Evolutionary conservation across 1,140 invertebrate species (phyloP).

Genomic region (Apis dorsata): DNA sequence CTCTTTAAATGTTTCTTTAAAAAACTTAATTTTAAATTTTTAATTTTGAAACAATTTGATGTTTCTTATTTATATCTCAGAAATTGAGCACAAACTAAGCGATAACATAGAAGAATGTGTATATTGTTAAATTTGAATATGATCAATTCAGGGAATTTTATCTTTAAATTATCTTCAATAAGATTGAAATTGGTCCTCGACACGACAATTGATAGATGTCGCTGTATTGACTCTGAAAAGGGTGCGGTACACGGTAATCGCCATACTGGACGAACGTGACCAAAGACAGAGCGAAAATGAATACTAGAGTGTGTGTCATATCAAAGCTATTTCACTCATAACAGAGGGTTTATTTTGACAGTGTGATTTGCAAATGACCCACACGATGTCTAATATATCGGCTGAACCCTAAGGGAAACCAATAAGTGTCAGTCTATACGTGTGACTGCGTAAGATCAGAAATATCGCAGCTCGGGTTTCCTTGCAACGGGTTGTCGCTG

Average conservation of each 20-base stretch:
- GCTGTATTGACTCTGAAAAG: slow-evolving; percentile 43
- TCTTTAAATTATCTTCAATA: not conserved
- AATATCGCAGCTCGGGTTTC: slow-evolving; percentile 64
- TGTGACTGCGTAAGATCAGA: slow-evolving; percentile 67
- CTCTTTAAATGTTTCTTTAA: no score
- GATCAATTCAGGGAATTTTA: not conserved
- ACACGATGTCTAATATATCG: slow-evolving; percentile 66
- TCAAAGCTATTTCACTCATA: slow-evolving; percentile 69
- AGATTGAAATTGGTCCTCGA: not conserved
- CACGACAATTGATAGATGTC: slow-evolving; percentile 8
- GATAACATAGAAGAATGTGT: not conserved
- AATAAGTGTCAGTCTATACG: slow-evolving; percentile 53
- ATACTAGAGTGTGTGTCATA: slow-evolving; percentile 73
- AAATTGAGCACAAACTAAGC: not conserved
- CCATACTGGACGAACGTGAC: slow-evolving; percentile 73
- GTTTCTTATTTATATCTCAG: not conserved
- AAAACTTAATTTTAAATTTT: not conserved
- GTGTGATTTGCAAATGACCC: slow-evolving; percentile 60
- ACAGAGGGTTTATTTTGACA: slow-evolving; percentile 75
- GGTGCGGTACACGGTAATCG: slow-evolving; percentile 65
- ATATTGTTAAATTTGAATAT: not conserved
- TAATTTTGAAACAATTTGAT: not conserved
- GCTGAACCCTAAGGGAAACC: slow-evolving; percentile 66
- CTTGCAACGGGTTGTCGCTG: slow-evolving; percentile 53
- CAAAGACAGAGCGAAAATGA: slow-evolving; percentile 74